A percentile compares a stretch with the other conserved stretches of the same genome.
Evolutionary conservation across 2,113 vertebrate genomes (phyloP).

Genomic region (Cyanoramphus novaezelandiae): DNA sequence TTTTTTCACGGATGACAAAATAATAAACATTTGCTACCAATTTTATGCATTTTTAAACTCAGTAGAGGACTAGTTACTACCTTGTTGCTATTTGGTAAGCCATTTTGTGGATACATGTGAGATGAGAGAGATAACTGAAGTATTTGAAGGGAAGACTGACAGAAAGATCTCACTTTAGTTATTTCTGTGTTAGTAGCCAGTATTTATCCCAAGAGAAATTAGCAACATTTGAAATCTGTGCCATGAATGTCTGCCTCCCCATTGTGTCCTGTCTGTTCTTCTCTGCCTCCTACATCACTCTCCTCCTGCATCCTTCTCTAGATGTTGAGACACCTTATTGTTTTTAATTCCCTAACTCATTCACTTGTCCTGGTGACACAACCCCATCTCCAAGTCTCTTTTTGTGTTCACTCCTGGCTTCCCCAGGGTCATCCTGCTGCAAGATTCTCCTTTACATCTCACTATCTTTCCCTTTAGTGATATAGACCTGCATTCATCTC

Average conservation of each 20-base stretch:
- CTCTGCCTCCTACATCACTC: neutral
- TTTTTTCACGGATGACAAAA: slow-evolving; percentile 35
- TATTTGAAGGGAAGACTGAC: neutral
- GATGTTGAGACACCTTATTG: neutral
- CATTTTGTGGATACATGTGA: neutral
- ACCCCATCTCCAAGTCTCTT: neutral
- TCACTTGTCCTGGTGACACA: neutral
- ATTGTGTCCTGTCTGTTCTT: neutral
- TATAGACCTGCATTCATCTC: neutral
- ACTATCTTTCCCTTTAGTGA: neutral
- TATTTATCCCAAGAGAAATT: neutral
- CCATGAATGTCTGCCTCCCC: neutral
- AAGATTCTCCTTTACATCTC: neutral
- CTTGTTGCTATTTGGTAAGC: neutral
- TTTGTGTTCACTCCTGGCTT: neutral
- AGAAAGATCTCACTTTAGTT: neutral
- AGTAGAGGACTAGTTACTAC: neutral
- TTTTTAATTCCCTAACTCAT: neutral
- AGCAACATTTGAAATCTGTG: neutral
- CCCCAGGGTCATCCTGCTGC: neutral
- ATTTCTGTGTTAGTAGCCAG: neutral
- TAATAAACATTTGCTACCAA: slow-evolving; percentile 33
- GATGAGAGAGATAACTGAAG: neutral
- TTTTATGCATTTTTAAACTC: slow-evolving; percentile 34
- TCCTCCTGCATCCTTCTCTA: neutral